A percentile compares a stretch with the other conserved stretches of the same genome.
Evolutionary conservation across 37 sponge, comb jelly and placozoan species (phyloP).

Genomic region (Diacarnus erythraeanus): DNA sequence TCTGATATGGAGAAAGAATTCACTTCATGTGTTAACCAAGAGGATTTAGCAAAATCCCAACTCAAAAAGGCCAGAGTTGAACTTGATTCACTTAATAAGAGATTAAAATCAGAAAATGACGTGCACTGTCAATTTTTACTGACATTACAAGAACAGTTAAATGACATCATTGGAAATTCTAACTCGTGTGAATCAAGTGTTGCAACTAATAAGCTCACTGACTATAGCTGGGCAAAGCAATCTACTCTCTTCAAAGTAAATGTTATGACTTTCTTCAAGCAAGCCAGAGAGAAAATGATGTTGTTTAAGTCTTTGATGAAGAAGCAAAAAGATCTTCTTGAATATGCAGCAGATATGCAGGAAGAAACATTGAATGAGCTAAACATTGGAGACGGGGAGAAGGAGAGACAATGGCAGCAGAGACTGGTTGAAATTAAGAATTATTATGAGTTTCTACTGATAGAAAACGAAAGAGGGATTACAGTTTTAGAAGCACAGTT

Average conservation of each 20-base stretch:
- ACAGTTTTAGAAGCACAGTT: not conserved
- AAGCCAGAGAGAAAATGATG: not conserved
- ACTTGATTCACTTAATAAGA: not conserved
- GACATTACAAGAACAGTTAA: not conserved
- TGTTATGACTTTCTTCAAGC: not conserved
- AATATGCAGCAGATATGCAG: conserved; percentile 2
- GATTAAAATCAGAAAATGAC: not conserved
- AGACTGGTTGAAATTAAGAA: not conserved
- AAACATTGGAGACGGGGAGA: not conserved
- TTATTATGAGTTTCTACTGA: conserved; percentile 6
- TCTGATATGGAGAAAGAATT: not conserved
- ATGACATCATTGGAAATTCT: not conserved
- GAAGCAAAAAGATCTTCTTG: conserved; percentile 4
- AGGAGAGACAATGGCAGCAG: not conserved
- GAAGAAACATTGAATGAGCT: conserved; percentile 4
- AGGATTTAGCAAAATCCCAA: not conserved
- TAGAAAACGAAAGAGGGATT: not conserved
- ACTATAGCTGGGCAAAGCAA: not conserved
- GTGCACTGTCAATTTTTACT: conserved; percentile 9
- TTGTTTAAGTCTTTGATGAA: not conserved
- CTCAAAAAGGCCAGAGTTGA: not conserved
- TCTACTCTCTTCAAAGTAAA: not conserved
- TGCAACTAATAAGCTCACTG: no score
- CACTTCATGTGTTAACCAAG: not conserved
- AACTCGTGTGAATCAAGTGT: not conserved